phyloP scores from a whole-genome alignment of 2,113 vertebrate genomes.

The Halcyon senegalensis region DNA sequence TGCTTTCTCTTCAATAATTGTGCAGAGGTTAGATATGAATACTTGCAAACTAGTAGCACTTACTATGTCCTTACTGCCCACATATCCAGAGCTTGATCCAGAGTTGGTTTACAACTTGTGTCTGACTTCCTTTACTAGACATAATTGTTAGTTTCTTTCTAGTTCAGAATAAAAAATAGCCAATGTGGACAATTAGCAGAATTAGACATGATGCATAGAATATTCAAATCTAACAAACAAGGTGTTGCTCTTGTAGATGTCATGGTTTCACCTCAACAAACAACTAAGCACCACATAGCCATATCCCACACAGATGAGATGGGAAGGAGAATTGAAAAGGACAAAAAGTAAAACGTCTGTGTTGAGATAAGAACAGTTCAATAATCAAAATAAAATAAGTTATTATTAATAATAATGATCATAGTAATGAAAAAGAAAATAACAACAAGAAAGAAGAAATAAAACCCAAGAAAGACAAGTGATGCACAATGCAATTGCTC shows the following conservation, averaged over 20 bases:
- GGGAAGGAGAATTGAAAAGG: background rate
- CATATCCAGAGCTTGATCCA: background rate
- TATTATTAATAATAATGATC: background rate
- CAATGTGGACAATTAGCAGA: background rate
- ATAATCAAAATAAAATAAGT: background rate
- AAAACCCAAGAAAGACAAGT: background rate
- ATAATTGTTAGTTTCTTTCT: background rate
- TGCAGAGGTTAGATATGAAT: background rate
- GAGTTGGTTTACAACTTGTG: background rate
- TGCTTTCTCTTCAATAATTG: background rate
- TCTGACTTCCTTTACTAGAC: background rate
- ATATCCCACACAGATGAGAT: background rate
- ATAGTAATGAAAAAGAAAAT: background rate
- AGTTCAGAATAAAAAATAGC: background rate
- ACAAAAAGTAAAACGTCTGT: background rate
- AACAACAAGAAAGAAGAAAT: background rate
- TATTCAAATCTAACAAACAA: background rate
- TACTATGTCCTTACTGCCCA: background rate
- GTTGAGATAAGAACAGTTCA: background rate
- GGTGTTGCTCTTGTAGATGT: background rate
- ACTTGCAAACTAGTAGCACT: background rate
- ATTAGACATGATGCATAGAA: background rate
- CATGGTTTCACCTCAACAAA: background rate
- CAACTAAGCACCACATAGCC: background rate
- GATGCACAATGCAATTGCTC: background rate